Evolutionary conservation across 2,113 vertebrate species (phyloP).

Genomic region (Motacilla alba): DNA sequence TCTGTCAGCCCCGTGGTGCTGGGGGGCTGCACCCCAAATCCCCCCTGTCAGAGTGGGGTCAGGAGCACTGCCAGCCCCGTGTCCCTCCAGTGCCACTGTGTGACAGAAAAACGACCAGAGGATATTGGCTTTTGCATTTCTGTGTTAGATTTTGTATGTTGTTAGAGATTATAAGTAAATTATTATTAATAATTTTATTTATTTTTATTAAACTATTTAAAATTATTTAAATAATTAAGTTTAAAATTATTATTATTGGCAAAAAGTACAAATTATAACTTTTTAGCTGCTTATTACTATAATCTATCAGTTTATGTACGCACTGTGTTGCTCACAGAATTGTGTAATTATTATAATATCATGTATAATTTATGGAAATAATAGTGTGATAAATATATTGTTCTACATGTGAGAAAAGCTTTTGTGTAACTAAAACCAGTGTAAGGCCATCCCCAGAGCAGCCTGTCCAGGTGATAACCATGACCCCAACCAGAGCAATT

Average conservation of each 20-base stretch:
- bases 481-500: neutral
- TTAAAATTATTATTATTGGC: no score
- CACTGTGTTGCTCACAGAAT: neutral
- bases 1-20: neutral
- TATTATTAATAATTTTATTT: no score
- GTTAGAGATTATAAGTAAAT: neutral
- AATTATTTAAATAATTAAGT: no score
- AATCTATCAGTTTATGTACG: neutral
- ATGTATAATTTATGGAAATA: neutral
- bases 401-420: neutral
- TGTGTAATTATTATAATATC: neutral
- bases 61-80: neutral
- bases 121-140: neutral
- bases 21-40: neutral
- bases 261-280: neutral
- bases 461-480: neutral
- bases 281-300: neutral
- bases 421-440: neutral
- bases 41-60: neutral
- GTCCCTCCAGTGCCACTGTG: fast-evolving
- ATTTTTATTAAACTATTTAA: no score
- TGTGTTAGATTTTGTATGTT: neutral
- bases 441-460: neutral
- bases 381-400: neutral
- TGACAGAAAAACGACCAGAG: neutral